Evolutionary conservation across 2,797 vertebrate genomes (phyloP).

Genomic region (Pipistrellus kuhlii): DNA sequence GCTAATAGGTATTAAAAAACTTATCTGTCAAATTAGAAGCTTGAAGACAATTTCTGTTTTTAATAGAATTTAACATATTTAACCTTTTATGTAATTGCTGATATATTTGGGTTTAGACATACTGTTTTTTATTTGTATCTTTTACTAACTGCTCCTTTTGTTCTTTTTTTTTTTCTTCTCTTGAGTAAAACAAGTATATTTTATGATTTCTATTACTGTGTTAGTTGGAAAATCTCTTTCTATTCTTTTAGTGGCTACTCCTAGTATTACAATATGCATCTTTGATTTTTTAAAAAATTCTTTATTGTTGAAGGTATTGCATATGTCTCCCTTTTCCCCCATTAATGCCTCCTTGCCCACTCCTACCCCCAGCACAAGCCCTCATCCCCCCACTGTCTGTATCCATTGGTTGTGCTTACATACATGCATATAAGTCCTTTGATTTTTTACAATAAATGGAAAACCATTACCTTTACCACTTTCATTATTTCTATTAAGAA

Average conservation of each 20-base stretch:
- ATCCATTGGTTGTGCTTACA: no score
- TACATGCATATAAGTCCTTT: background rate
- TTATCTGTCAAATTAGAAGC: background rate
- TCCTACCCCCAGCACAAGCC: no score
- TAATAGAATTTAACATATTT: background rate
- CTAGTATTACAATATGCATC: background rate
- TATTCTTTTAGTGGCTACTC: background rate
- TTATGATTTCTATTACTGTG: background rate
- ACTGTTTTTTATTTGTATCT: background rate
- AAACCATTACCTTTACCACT: conserved; percentile 20
- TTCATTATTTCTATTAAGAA: conserved; percentile 11
- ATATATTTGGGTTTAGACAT: background rate
- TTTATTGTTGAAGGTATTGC: no score
- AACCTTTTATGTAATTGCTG: background rate
- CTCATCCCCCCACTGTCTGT: no score
- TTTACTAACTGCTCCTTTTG: background rate
- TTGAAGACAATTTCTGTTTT: conserved; percentile 8
- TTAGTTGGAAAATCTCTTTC: background rate
- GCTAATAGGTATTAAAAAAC: conserved; percentile 9
- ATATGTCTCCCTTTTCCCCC: no score
- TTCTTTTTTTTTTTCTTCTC: conserved; percentile 23
- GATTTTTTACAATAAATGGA: conserved; percentile 10
- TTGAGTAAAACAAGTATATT: background rate
- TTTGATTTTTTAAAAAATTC: background rate
- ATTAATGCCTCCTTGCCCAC: no score